Evolutionary conservation across 1,140 invertebrate species (phyloP).

Genomic region (Drosophila athabasca): DNA sequence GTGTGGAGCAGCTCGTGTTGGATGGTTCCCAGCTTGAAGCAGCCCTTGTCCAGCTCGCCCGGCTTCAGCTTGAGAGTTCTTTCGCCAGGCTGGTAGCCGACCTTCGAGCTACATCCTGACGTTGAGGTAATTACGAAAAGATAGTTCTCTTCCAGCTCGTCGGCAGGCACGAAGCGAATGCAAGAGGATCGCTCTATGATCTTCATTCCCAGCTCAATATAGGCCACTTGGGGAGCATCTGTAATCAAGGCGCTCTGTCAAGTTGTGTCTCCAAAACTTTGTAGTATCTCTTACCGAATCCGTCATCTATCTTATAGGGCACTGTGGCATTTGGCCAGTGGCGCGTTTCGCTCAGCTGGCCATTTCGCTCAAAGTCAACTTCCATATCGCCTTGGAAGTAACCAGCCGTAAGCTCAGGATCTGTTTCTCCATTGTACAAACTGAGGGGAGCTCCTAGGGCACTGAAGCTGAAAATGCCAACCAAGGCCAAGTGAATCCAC

Average conservation of each 20-base stretch:
- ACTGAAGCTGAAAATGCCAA: conserved; percentile 18
- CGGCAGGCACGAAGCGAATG: conserved; percentile 62
- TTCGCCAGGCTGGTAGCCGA: conserved; percentile 84
- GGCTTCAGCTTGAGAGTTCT: conserved; percentile 76
- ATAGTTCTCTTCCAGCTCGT: conserved; percentile 29
- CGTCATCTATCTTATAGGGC: conserved; percentile 69
- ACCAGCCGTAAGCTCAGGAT: conserved; percentile 61
- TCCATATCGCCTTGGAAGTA: conserved; percentile 68
- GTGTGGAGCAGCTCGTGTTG: conserved; percentile 89
- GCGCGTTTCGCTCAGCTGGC: conserved; percentile 12
- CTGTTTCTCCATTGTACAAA: conserved; percentile 15
- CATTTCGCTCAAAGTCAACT: conserved; percentile 42
- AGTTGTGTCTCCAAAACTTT: background rate
- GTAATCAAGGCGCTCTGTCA: background rate
- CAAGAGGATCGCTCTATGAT: conserved; percentile 78
- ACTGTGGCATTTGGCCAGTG: conserved; percentile 81
- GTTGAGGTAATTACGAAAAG: conserved; percentile 37
- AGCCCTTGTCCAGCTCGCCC: conserved; percentile 50
- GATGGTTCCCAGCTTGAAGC: conserved; percentile 84
- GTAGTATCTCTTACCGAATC: conserved; percentile 52
- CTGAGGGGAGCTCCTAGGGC: conserved; percentile 25
- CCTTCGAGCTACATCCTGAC: conserved; percentile 84
- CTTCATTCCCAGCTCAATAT: conserved; percentile 67
- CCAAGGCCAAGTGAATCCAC: conserved; percentile 18
- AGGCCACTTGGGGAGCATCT: conserved; percentile 22